Percentiles rank a stretch among this genome's conserved stretches.
Evolutionary conservation across 2,888 invertebrate species (phyloP).

Genomic region (Euplexia lucipara): DNA sequence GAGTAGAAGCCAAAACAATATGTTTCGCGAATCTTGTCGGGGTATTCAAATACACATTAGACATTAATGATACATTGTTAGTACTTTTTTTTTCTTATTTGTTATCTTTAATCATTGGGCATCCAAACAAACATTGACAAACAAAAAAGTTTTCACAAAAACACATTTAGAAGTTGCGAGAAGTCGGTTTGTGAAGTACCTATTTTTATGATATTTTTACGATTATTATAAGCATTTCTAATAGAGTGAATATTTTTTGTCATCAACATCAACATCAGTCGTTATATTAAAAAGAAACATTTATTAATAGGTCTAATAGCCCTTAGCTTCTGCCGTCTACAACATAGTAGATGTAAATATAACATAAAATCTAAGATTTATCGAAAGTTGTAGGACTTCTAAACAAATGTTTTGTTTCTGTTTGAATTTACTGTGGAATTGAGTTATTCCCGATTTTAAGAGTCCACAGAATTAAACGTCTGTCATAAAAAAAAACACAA

Average conservation of each 20-base stretch:
- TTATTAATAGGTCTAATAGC: conserved; percentile 46
- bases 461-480: conserved; percentile 65
- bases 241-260: conserved; percentile 39
- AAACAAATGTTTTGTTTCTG: conserved; percentile 53
- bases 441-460: conserved; percentile 67
- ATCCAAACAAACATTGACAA: conserved; percentile 20
- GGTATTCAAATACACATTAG: conserved; percentile 43
- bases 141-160: conserved; percentile 11
- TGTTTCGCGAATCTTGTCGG: conserved; percentile 41
- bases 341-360: conserved; percentile 35
- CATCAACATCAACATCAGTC: conserved; percentile 36
- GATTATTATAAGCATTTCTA: conserved; percentile 23
- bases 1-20: conserved; percentile 48
- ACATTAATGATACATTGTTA: conserved; percentile 46
- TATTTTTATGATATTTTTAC: conserved; percentile 18
- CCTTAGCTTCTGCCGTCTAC: conserved; percentile 41
- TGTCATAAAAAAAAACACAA: conserved; percentile 67
- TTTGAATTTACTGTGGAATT: conserved; percentile 63
- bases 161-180: not conserved
- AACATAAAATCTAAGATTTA: conserved; percentile 49
- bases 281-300: conserved; percentile 44
- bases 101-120: conserved; percentile 25
- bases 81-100: conserved; percentile 6
- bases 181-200: conserved; percentile 23
- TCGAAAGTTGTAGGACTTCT: conserved; percentile 35